Evolutionary conservation across 2,888 invertebrate species (phyloP), one percentile per base, ranked within the genome.

Genomic region (Andrena fulva): DNA sequence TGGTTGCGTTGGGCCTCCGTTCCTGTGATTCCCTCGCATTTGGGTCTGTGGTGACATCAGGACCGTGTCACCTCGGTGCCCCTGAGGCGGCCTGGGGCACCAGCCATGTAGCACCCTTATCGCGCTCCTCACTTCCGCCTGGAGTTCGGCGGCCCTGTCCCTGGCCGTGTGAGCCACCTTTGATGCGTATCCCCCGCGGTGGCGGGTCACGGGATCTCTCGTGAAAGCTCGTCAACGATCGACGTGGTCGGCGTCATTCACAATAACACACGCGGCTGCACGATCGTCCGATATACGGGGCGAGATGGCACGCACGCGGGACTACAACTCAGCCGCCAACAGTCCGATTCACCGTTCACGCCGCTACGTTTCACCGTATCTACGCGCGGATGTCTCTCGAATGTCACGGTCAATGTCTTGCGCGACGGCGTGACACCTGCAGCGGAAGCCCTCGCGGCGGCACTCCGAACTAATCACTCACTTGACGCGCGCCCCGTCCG

Each of bases 71-170:
- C 86, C 88, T 81, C 82, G 89, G 83, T 83, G 87, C 72, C 83
- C 88, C 75, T 88, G 88, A 80, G 84, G 90, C 80, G 86, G 91
- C 88, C 93, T 89, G 67, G 93, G 93, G 77, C 93, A 93, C 94
- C 94, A 94, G 82, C 93, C 93, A 89, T 93, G 93, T 77, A 93
- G 90, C 72, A 93, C 94, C 86, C 93, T 92, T 78, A 94, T 93
- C 84, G 94, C 92, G 90, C 91, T 93, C 72, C 93, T 89, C 63
- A 93, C 93, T 91, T 93, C 93, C 91, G 93, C 93, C 93, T 93
- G 92, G 82, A 92, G 82, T 90, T 93, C 93, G 89, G 92, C 91
- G 82, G 92, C 89, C 66, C 92, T 91, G 83, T 93, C 93, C 86
- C 92, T 91, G 78, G 92, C 90, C 78, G 93, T 87, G 86, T 94